Conservation (phyloP, 2,797 vertebrate genomes). For the Pangasius djambal region DNA sequence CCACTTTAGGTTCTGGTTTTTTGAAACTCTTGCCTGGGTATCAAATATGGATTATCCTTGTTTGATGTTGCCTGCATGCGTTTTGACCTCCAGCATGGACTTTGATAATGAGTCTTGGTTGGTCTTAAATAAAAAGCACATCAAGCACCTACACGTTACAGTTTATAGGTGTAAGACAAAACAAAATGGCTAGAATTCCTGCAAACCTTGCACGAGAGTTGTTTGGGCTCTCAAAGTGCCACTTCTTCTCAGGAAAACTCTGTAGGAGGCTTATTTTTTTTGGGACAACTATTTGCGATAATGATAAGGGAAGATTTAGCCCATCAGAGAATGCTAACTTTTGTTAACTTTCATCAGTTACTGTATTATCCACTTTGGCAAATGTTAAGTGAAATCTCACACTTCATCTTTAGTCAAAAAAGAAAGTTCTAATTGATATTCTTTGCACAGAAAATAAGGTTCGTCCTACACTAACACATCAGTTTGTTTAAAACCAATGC, state of each 20-base stretch:
- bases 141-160: background rate
- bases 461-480: background rate
- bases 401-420: background rate
- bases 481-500: background rate
- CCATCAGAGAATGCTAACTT: background rate
- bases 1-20: background rate
- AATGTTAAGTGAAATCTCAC: background rate
- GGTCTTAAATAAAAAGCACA: background rate
- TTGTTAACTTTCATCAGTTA: background rate
- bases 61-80: background rate
- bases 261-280: background rate
- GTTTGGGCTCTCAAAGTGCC: background rate
- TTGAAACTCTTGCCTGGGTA: background rate
- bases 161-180: background rate
- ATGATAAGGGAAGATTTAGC: background rate
- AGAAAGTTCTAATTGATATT: background rate
- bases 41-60: background rate
- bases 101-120: background rate
- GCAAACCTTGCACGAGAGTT: background rate
- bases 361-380: background rate
- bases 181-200: background rate
- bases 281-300: background rate
- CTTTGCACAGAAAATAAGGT: background rate
- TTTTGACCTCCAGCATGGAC: background rate
- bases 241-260: background rate